Evolutionary conservation across 2,888 invertebrate genomes (phyloP).

Genomic region (Thecocarcelia acutangulata): DNA sequence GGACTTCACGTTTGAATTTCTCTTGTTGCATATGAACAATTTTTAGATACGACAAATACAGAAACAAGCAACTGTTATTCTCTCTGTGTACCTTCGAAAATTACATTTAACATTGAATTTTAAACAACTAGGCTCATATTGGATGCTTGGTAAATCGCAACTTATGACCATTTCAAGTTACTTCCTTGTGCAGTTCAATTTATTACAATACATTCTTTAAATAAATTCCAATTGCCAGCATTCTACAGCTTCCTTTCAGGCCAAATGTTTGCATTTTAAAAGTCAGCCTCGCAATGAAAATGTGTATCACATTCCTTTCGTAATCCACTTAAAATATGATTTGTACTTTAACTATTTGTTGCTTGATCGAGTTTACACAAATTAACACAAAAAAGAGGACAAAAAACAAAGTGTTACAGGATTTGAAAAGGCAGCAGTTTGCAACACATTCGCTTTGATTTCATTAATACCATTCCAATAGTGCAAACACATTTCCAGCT

Average conservation of each 20-base stretch:
- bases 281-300: constrained; percentile 14
- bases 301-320: constrained; percentile 28
- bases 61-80: too few species aligned
- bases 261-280: constrained; percentile 50
- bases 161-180: not conserved
- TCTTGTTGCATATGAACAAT: too few species aligned
- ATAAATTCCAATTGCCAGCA: constrained; percentile 40
- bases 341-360: constrained; percentile 17
- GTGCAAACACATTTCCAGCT: constrained; percentile 10
- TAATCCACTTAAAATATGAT: constrained; percentile 10
- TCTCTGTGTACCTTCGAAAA: too few species aligned
- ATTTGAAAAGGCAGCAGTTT: constrained; percentile 29
- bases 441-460: constrained; percentile 27
- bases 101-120: too few species aligned
- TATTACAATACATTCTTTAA: not conserved
- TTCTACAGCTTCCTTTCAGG: constrained; percentile 33
- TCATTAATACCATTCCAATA: constrained; percentile 5
- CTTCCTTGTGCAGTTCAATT: not conserved
- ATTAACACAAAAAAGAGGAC: constrained; percentile 2
- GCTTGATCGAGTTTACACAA: not conserved
- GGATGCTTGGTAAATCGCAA: too few species aligned
- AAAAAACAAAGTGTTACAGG: constrained; percentile 31
- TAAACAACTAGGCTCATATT: too few species aligned
- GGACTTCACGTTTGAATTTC: too few species aligned
- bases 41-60: too few species aligned